Conservation (phyloP, 2,797 vertebrate species). For the Myotis findleyi region DNA sequence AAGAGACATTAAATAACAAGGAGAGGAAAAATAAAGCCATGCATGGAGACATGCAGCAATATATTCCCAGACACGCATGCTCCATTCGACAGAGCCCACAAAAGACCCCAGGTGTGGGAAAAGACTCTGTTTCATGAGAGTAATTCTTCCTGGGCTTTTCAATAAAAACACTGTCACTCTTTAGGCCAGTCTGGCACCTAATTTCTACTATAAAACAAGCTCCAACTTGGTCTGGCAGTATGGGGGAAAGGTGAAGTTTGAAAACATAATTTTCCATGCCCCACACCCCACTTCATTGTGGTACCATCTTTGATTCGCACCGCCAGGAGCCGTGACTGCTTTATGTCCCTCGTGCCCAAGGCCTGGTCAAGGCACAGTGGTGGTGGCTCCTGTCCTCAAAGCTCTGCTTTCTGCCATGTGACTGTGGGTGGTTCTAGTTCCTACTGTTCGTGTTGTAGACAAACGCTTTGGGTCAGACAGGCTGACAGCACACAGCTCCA, state of each 20-base stretch:
- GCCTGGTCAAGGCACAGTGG: not conserved
- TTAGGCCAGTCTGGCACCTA: not conserved
- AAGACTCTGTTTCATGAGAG: not conserved
- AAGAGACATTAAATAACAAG: not conserved
- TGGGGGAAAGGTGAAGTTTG: not conserved
- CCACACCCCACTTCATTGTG: not conserved
- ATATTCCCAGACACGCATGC: not conserved
- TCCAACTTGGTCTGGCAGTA: not conserved
- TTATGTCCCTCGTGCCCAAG: not conserved
- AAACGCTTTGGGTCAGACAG: not conserved
- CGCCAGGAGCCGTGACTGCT: not conserved
- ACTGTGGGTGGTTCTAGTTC: accelerated
- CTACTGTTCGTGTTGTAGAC: not conserved
- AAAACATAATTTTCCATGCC: not conserved
- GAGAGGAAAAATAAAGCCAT: not conserved
- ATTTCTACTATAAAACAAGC: slow-evolving; percentile 8
- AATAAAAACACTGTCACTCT: not conserved
- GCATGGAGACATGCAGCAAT: not conserved
- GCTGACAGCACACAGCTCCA: not conserved
- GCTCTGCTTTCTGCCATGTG: not conserved
- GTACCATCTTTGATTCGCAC: not conserved
- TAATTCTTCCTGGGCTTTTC: not conserved
- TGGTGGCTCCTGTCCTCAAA: not conserved
- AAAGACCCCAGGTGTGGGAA: not conserved
- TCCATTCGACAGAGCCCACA: not conserved